Conservation (phyloP, 1,140 invertebrate species). For the Geopemphigus sp. region DNA sequence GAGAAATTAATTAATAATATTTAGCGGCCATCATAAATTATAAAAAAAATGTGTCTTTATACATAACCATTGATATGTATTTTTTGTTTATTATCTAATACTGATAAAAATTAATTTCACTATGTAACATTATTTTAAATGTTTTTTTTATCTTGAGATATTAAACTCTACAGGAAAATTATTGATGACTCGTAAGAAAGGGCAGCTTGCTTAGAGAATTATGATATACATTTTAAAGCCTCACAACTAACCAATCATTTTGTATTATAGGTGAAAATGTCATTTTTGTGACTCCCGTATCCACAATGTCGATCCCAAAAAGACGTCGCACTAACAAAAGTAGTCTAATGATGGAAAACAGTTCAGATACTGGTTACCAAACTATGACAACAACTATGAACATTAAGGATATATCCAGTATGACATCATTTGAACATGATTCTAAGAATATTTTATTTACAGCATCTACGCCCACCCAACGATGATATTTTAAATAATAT, state of each 20-base stretch:
- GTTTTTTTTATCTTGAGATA: too few species aligned
- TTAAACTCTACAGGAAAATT: too few species aligned
- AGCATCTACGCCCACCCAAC: constrained; percentile 33
- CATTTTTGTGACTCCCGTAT: constrained; percentile 26
- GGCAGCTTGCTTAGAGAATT: too few species aligned
- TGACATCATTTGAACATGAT: constrained; percentile 28
- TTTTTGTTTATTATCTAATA: too few species aligned
- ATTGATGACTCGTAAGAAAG: too few species aligned
- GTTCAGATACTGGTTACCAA: constrained; percentile 41
- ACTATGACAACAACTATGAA: constrained; percentile 29
- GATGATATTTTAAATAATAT: constrained; percentile 16
- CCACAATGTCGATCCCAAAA: constrained; percentile 36
- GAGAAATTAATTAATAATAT: too few species aligned
- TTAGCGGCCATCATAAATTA: too few species aligned
- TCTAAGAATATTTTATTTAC: constrained; percentile 34
- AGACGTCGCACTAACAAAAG: constrained; percentile 31
- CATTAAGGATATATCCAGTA: constrained; percentile 38
- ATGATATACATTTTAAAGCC: too few species aligned
- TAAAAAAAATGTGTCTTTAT: too few species aligned
- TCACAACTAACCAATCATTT: not conserved
- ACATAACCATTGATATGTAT: too few species aligned
- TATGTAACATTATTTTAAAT: too few species aligned
- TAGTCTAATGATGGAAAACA: constrained; percentile 30
- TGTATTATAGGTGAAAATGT: constrained; percentile 11
- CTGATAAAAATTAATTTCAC: too few species aligned